Conservation (phyloP, 2,888 invertebrate species). For the Nymphalis c-album region DNA sequence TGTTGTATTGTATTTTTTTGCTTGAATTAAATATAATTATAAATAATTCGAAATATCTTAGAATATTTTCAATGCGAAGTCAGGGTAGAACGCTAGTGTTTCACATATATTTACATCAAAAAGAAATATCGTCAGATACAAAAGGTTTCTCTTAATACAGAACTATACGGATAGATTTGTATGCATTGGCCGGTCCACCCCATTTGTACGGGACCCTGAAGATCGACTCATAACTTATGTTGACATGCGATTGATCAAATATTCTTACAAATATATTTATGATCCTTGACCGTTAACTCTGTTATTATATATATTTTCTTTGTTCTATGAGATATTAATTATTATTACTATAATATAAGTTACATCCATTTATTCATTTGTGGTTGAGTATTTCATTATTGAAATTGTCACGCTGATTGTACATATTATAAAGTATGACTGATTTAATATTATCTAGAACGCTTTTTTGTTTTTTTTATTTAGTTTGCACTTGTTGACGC, state of each 20-base stretch:
- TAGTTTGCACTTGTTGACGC: no score
- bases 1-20: no score
- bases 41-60: background rate
- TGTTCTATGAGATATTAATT: background rate
- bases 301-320: slow-evolving; percentile 10
- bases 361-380: no score
- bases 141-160: slow-evolving; percentile 10
- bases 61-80: background rate
- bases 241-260: slow-evolving; percentile 48
- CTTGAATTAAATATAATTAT: background rate
- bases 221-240: slow-evolving; percentile 45
- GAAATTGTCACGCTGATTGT: no score
- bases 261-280: slow-evolving; percentile 39
- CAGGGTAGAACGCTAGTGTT: background rate
- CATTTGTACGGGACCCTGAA: slow-evolving; percentile 41
- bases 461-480: no score
- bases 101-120: background rate
- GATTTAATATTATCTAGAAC: no score
- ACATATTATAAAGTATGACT: no score
- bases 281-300: slow-evolving; percentile 37
- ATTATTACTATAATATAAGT: background rate
- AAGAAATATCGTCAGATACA: slow-evolving; percentile 9
- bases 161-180: slow-evolving; percentile 38
- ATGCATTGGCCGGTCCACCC: slow-evolving; percentile 44
- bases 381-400: no score